Evolutionary conservation across 2,113 vertebrate genomes (phyloP).

Genomic region (Lipotes vexillifer): DNA sequence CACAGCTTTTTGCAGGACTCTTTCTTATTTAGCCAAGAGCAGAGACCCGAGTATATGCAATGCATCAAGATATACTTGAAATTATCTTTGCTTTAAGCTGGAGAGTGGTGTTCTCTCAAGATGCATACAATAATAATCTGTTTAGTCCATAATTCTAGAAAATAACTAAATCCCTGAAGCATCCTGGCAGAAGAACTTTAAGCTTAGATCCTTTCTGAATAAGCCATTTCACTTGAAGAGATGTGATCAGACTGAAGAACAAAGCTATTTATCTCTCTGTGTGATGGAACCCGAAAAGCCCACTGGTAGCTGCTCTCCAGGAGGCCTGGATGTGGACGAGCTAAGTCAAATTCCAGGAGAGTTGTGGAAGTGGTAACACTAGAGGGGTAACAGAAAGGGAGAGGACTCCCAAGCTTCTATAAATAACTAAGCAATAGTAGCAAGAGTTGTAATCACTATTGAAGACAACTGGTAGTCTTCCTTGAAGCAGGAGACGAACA

Average conservation of each 20-base stretch:
- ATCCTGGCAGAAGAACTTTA: not conserved
- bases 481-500: not conserved
- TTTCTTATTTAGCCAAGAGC: not conserved
- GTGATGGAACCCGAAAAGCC: not conserved
- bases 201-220: not conserved
- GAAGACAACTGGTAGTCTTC: not conserved
- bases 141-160: not conserved
- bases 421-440: not conserved
- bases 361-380: not conserved
- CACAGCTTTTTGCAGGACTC: not conserved
- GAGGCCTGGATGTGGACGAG: not conserved
- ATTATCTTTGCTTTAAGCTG: not conserved
- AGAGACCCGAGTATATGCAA: not conserved
- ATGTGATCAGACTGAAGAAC: not conserved
- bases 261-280: not conserved
- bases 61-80: not conserved
- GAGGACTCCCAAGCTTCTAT: not conserved
- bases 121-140: not conserved
- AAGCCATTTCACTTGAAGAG: not conserved
- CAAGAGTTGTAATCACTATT: not conserved
- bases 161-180: not conserved
- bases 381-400: not conserved
- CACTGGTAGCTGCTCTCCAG: not conserved
- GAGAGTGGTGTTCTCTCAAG: not conserved
- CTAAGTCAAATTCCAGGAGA: not conserved